A percentile compares a stretch with the other conserved stretches of the same genome.
phyloP scores from a whole-genome alignment of 2,113 vertebrate genomes.

The Tychaedon coryphoeus region DNA sequence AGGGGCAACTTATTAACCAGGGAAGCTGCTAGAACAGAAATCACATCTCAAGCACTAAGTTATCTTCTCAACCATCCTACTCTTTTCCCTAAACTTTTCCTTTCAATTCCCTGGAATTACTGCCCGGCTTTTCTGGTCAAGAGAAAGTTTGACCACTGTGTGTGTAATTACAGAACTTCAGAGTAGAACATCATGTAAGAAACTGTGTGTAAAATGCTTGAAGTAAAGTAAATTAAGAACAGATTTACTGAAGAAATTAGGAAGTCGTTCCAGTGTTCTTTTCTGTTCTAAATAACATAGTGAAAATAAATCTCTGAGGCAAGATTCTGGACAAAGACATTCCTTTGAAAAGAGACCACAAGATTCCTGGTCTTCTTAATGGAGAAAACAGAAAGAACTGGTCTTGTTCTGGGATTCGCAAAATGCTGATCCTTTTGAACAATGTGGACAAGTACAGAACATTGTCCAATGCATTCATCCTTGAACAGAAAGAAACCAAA shows the following conservation, averaged over 20 bases:
- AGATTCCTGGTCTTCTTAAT: constrained; percentile 44
- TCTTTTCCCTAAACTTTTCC: not conserved
- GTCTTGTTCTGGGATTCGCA: not conserved
- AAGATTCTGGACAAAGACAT: constrained; percentile 46
- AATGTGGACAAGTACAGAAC: not conserved
- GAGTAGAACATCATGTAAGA: not conserved
- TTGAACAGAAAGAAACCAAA: constrained; percentile 4
- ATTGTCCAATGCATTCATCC: not conserved
- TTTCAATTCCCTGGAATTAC: not conserved
- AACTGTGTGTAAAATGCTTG: constrained; percentile 22
- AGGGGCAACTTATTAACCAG: not conserved
- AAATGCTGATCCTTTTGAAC: constrained; percentile 15
- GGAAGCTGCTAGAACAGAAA: not conserved
- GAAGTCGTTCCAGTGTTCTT: constrained; percentile 44
- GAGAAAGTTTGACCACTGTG: constrained; percentile 16
- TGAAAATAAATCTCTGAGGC: constrained; percentile 45
- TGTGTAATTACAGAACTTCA: constrained; percentile 13
- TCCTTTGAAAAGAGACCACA: constrained; percentile 57
- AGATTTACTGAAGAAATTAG: constrained; percentile 55
- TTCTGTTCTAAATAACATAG: constrained; percentile 47
- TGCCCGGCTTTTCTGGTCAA: not conserved
- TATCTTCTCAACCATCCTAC: not conserved
- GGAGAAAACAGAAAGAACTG: constrained; percentile 43
- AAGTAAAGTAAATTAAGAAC: constrained; percentile 47
- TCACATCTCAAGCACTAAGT: not conserved